Base-by-base conservation (phyloP, 2,113 vertebrate species). In the Larimichthys crocea region DNA sequence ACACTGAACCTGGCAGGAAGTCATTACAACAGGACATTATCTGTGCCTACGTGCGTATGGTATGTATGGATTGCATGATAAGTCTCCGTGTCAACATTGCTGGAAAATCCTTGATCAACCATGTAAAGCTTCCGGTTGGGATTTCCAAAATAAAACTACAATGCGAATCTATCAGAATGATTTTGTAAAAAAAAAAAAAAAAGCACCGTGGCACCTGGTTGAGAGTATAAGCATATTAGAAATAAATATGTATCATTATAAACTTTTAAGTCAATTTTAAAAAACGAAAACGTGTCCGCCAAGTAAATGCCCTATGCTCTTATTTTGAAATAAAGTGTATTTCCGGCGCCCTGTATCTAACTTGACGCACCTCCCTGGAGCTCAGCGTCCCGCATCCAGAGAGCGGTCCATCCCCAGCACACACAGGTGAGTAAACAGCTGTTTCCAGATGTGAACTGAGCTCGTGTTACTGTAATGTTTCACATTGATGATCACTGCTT, bases 361-460 rank as follows among this genome's bases (percentile, higher is more conserved):
- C 81, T 88, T 86, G 75, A 79, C 1, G 16, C 46, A 1, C 12
- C 24, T 3, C 4, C 2, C 26, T 19, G 59, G 48, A 60, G 52
- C 78, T 19, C 55, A 63, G 77, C 89, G 67, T 78, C 81, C 84
- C 56, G 74, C 83, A 77, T 78, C 81, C 83, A 71, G 74, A 40
- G 35, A 40, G 35, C 7, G 7, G 35, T 8, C 9, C 35, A 40
- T 40, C 35, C 9, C 9, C 35, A 40, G 35, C 35, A 40, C 35
- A 16, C 5, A 52, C 22, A 20, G 65, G 87, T 81, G 60, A 80
- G 80, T 19, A 2, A n/a, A 31, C 35, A 40, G 8, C 35, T 40
- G 35, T 40, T 40, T 40, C 8, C 35, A 40, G 35, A 29, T 50
- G 14, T 22, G 0, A 19, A 71, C 16, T 44, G 0, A n/a, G 0